Conservation (phyloP, 2,113 vertebrate genomes). For the Myanophis thanlyinensis region DNA sequence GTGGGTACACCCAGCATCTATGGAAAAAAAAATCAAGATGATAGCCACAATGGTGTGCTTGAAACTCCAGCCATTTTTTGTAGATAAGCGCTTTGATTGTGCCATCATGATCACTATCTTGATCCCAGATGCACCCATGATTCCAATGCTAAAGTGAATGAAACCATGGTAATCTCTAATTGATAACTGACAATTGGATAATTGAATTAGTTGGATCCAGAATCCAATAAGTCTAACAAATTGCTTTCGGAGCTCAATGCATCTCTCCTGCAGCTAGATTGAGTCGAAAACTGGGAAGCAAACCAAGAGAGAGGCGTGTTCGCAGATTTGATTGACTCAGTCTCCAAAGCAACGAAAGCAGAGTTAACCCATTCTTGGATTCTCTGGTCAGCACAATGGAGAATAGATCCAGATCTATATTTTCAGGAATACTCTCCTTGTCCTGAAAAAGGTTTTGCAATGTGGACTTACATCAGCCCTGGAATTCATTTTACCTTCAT, state of each 20-base stretch:
- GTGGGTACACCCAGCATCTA: not conserved
- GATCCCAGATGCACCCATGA: not conserved
- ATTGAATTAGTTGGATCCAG: not conserved
- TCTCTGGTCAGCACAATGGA: no score
- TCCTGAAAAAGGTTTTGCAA: not conserved
- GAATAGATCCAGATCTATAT: not conserved
- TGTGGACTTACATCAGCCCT: not conserved
- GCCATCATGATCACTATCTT: not conserved
- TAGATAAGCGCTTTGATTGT: not conserved
- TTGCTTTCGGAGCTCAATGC: no score
- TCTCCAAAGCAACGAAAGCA: no score
- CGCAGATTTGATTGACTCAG: no score
- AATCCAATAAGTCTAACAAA: no score
- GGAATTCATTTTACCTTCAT: not conserved
- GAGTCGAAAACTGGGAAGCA: no score
- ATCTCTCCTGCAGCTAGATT: no score
- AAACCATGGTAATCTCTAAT: not conserved
- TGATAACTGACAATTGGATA: not conserved
- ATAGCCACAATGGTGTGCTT: not conserved
- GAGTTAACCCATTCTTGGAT: no score
- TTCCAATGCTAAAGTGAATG: not conserved
- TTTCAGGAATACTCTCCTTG: not conserved
- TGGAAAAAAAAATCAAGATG: not conserved
- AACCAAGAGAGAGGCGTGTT: no score
- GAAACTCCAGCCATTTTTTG: not conserved